phyloP scores from a whole-genome alignment of 2,888 invertebrate species.

The Yponomeuta sedellus region DNA sequence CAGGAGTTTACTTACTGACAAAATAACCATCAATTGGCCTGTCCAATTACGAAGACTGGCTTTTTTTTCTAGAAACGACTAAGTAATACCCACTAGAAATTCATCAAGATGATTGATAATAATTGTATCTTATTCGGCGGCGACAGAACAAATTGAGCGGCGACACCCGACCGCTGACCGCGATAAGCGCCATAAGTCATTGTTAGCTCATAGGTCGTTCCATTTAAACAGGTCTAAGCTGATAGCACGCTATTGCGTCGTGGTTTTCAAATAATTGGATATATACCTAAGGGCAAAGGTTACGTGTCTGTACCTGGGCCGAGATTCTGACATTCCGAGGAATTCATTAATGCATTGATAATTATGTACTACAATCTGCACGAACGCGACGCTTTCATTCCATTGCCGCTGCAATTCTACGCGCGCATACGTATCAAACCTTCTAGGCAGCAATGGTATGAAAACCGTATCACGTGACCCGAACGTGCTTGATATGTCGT shows the following conservation, averaged over 20 bases:
- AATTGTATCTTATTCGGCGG: not conserved
- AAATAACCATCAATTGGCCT: no score
- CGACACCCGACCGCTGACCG: not conserved
- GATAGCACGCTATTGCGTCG: constrained; percentile 12
- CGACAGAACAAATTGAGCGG: not conserved
- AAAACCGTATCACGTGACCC: no score
- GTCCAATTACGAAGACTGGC: no score
- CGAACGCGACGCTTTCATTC: no score
- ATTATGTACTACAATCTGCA: no score
- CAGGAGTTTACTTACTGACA: no score
- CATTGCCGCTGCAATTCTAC: no score
- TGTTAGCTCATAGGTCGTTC: constrained; percentile 10
- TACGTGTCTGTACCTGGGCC: not conserved
- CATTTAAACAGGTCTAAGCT: not conserved
- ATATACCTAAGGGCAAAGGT: not conserved
- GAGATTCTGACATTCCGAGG: no score
- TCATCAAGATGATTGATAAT: not conserved
- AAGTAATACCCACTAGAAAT: not conserved
- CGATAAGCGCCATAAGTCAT: constrained; percentile 4
- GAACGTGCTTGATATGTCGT: no score
- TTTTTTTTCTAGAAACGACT: not conserved
- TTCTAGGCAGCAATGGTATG: no score
- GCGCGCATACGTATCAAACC: no score
- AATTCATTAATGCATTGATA: no score
- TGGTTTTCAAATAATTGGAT: not conserved